Evolutionary conservation across 2,113 vertebrate genomes (phyloP).

Genomic region (Scortum barcoo): DNA sequence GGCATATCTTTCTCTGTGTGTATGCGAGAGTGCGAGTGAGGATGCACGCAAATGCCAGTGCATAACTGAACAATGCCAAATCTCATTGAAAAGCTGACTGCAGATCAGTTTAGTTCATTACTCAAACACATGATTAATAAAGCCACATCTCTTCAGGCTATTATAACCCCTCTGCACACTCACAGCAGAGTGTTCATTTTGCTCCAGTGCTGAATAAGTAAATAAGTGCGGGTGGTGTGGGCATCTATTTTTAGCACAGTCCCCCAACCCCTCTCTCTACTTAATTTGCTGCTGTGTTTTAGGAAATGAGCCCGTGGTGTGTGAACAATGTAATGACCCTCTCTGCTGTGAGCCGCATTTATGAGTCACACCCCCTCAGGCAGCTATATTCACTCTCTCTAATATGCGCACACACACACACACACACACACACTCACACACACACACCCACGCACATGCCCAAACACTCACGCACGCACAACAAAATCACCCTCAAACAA

Average conservation of each 20-base stretch:
- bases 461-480: constrained; percentile 20
- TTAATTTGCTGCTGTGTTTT: constrained; percentile 82
- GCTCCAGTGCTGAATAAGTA: constrained; percentile 62
- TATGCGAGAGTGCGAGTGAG: neutral
- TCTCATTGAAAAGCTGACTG: constrained; percentile 37
- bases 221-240: constrained; percentile 64
- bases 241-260: constrained; percentile 76
- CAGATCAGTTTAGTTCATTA: constrained; percentile 55
- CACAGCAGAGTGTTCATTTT: constrained; percentile 47
- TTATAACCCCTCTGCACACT: constrained; percentile 21
- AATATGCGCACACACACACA: constrained; percentile 45
- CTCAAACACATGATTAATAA: constrained; percentile 62
- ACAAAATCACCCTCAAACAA: constrained; percentile 52
- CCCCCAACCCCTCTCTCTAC: constrained; percentile 50
- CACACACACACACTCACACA: constrained; percentile 24
- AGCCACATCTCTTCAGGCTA: constrained; percentile 43
- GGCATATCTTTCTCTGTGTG: neutral
- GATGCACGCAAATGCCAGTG: constrained; percentile 10
- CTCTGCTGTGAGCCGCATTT: constrained; percentile 77
- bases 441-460: constrained; percentile 11
- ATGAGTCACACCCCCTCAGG: constrained; percentile 78
- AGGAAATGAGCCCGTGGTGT: constrained; percentile 80
- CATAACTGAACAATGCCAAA: constrained; percentile 23
- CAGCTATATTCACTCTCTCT: constrained; percentile 44
- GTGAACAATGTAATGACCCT: constrained; percentile 83